Evolutionary conservation across 2,797 vertebrate species (phyloP), one percentile per base, ranked within the genome.

Genomic region (Petrocephalus sullivani): DNA sequence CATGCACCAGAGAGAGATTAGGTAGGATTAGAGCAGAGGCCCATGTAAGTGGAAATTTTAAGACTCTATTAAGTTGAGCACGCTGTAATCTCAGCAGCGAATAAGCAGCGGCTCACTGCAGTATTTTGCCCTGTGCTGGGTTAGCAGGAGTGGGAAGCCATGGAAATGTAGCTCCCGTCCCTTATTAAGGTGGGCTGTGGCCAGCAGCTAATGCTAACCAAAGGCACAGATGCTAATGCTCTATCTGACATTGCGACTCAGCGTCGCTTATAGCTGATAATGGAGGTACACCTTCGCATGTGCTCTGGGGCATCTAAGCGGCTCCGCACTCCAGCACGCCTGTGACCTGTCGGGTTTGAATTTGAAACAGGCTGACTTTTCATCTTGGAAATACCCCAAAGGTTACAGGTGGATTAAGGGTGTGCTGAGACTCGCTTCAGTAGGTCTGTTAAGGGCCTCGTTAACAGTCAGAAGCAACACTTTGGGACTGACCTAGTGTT

Each of bases 11-110:
- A 51, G 82, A 10, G 53, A 56, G 51, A 56, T 33, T 56, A 28
- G 10, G 51, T 85, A 51, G 82, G n/a, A 85, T 85, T 56, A 85
- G 51, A 28, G n/a, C 82, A 85, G 53, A 85, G 49, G 51, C 12
- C 82, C n/a, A 28, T 54, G 82, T 54, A 85, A 85, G 12, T 54
- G 49, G 82, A 85, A 85, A 85, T 85, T 85, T 85, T 85, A 85
- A 85, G 82, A 85, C 82, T 51, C 51, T 85, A 23, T 85, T 53
- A 57, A 56, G 53, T 85, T 53, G 53, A 16, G 53, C 28, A 33
- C 53, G n/a, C n/a, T 85, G 53, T 85, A 85, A 85, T 51, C 53
- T 85, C 83, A 54, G 28, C 49, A 0, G 21, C 53, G 33, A 85
- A 57, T 57, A 57, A 21, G 83, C 6, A 7, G 12, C n/a, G 16